A percentile compares a stretch with the other conserved stretches of the same genome.
These are phyloP conservation scores for Blastomussa wellsi DNA, from an alignment of 92 coral and sea anemone genomes.

Conservation along the genomic window DNA sequence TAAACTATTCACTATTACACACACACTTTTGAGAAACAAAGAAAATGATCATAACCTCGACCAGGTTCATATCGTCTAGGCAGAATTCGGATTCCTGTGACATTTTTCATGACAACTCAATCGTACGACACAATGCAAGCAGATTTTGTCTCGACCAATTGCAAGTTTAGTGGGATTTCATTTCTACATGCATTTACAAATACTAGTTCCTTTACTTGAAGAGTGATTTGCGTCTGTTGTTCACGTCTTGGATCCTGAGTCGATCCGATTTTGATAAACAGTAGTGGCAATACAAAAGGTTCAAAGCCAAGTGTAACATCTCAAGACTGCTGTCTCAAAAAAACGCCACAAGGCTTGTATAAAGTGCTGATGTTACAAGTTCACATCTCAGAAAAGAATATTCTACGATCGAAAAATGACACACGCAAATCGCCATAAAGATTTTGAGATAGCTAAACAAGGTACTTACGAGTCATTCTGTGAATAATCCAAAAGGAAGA, in stretches of 20 bases:
- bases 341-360: neutral
- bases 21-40: neutral
- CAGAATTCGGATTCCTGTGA: neutral
- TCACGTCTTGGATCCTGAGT: neutral
- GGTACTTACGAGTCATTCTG: slow-evolving; percentile 51
- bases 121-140: neutral
- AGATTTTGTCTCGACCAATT: neutral
- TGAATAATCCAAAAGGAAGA: neutral
- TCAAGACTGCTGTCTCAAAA: neutral
- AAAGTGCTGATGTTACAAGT: neutral
- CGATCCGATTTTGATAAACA: neutral
- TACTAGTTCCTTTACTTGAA: neutral
- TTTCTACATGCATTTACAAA: no score
- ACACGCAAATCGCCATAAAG: neutral
- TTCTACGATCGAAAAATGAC: neutral
- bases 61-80: neutral
- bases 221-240: neutral
- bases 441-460: neutral
- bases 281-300: neutral
- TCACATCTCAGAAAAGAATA: neutral
- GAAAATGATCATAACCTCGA: neutral
- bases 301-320: neutral
- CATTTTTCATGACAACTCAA: neutral
- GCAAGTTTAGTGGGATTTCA: no score
- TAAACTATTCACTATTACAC: slow-evolving; percentile 37